Evolutionary conservation across 2,113 vertebrate species (phyloP).

Genomic region (Platysteira castanea): DNA sequence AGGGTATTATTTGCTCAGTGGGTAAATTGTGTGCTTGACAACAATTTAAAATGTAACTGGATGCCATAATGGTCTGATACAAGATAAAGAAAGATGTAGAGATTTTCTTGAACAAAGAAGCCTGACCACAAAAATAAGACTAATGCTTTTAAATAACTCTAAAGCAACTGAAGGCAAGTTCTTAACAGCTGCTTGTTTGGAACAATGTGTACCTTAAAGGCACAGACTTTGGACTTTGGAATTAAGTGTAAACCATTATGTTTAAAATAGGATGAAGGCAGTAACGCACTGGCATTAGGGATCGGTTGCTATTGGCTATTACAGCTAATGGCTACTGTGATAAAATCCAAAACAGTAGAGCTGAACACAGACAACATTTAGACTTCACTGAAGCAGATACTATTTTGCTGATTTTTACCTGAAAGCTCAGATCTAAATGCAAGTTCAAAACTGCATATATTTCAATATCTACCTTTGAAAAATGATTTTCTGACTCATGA

Average conservation of each 20-base stretch:
- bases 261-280: neutral
- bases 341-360: neutral
- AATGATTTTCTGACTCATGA: neutral
- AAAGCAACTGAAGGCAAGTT: neutral
- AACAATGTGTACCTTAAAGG: neutral
- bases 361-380: neutral
- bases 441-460: neutral
- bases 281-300: neutral
- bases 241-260: neutral
- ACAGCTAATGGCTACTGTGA: neutral
- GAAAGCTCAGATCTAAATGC: neutral
- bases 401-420: neutral
- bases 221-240: neutral
- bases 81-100: neutral
- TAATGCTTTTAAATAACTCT: neutral
- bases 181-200: neutral
- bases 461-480: neutral
- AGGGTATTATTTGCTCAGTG: neutral
- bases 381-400: neutral
- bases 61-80: neutral
- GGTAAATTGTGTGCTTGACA: neutral
- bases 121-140: neutral
- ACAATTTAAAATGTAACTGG: neutral
- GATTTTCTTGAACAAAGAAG: neutral
- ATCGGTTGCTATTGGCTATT: neutral